Evolutionary conservation across 2,888 invertebrate genomes (phyloP), one percentile per base, ranked within the genome.

Genomic region (Tinea pellionella): DNA sequence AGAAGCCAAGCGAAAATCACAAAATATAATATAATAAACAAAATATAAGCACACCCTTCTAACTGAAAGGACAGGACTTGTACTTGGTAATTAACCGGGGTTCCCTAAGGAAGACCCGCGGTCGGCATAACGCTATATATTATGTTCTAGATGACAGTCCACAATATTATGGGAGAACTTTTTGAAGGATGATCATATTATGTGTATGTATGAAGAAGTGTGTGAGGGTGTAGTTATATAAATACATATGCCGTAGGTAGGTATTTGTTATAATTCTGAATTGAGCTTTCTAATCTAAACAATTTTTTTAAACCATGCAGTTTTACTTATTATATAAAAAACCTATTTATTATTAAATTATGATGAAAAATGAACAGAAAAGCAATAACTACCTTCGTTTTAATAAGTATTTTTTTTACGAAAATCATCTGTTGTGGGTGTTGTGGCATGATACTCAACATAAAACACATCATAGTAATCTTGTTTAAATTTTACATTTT

Each of bases 31-130:
- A 69, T 70, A 53, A 53, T 24, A 53, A 19, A 53, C 53, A 24
- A 3, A 24, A 53, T 51, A 51, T 53, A 74, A 80, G 80, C 79
- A 74, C 69, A 72, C 71, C 73, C 71, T 67, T 66, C 66, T 66
- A 67, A 67, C 69, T 67, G 64, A 63, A 73, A 68, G 61, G 41
- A 61, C 32, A 47, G 75, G 87, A 88, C 89, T 89, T 89, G 90
- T 90, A 88, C 85, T 89, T 89, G 82, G 77, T 90, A 90, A 90
- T 90, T 90, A 90, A 90, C 88, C 79, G 80, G 69, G 72, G 66
- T 78, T 89, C 90, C 89, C 85, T 69, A 70, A 81, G 85, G 85
- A 84, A 69, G 68, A 63, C 69, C 67, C 67, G 68, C 76, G 81
- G 82, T 80, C 82, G 79, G 68, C 73, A 73, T 66, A 69, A 75